Percentiles rank a stretch among this genome's conserved stretches.
phyloP scores from a whole-genome alignment of 2,113 vertebrate genomes.

The Phainopepla nitens region DNA sequence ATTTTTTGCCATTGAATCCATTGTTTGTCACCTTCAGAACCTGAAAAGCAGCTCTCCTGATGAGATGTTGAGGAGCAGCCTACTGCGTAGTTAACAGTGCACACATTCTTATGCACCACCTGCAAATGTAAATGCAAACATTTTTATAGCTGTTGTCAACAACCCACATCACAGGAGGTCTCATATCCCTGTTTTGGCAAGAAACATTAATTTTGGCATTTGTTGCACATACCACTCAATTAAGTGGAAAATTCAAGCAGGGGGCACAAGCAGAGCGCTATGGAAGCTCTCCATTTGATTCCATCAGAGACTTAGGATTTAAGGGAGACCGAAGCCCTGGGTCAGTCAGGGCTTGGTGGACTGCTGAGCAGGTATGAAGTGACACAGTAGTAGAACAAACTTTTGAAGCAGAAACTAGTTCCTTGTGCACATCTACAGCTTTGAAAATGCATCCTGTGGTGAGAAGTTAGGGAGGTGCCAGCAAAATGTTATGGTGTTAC shows the following conservation, averaged over 20 bases:
- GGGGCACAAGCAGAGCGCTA: not conserved
- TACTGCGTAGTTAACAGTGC: not conserved
- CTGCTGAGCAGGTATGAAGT: slow-evolving; percentile 18
- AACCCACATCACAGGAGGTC: not conserved
- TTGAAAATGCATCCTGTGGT: slow-evolving; percentile 1
- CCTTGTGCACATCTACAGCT: not conserved
- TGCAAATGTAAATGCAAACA: not conserved
- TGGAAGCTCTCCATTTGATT: not conserved
- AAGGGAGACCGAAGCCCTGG: not conserved
- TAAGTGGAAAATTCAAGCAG: slow-evolving; percentile 21
- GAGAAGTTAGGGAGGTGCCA: not conserved
- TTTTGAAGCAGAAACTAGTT: not conserved
- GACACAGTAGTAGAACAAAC: not conserved
- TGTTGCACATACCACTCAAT: not conserved
- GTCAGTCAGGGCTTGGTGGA: not conserved
- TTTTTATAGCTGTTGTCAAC: slow-evolving; percentile 32
- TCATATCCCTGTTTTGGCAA: not conserved
- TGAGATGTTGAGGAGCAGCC: not conserved
- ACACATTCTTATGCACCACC: not conserved
- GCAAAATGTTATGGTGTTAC: not conserved
- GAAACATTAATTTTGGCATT: slow-evolving; percentile 22
- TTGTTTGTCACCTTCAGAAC: not conserved
- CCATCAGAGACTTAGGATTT: not conserved
- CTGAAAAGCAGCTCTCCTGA: not conserved
- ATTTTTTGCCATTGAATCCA: not conserved